These are phyloP conservation scores for Alexandromys fortis DNA, from an alignment of 2,113 vertebrate genomes.

Conservation along the genomic window DNA sequence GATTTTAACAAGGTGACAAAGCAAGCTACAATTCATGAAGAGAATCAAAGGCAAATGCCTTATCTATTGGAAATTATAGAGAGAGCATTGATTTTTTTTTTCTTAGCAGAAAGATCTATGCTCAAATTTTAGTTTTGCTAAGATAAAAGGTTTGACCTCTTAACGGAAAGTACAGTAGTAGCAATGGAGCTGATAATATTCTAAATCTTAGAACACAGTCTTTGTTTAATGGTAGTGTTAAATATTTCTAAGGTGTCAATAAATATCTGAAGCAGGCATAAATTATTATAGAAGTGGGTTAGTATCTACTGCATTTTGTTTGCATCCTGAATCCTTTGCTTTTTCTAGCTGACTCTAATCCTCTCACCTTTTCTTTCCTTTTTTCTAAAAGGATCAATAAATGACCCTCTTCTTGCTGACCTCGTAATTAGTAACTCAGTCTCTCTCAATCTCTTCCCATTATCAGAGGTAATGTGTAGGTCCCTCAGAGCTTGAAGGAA, in stretches of 20 bases:
- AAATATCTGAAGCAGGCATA: slow-evolving; percentile 50
- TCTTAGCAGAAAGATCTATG: slow-evolving; percentile 65
- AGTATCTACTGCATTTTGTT: slow-evolving; percentile 9
- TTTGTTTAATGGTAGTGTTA: neutral
- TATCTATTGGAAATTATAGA: slow-evolving; percentile 64
- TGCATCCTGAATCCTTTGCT: neutral
- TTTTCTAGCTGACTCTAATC: neutral
- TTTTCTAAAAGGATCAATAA: neutral
- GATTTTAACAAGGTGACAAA: slow-evolving; percentile 60
- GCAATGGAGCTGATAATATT: neutral
- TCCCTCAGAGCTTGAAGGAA: neutral
- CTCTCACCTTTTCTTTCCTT: neutral
- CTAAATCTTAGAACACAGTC: neutral
- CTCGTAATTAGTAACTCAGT: neutral
- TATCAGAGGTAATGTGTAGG: neutral
- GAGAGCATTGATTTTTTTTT: slow-evolving; percentile 60
- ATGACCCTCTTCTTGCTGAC: neutral
- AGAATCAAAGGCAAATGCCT: slow-evolving; percentile 52
- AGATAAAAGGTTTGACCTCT: slow-evolving; percentile 56
- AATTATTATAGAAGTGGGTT: slow-evolving; percentile 22
- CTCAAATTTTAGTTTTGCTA: slow-evolving; percentile 70
- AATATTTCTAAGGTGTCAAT: slow-evolving; percentile 20
- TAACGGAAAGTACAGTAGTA: slow-evolving; percentile 29
- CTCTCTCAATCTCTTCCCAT: neutral
- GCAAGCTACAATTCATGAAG: slow-evolving; percentile 56